A percentile compares a stretch with the other conserved stretches of the same genome.
phyloP scores from a whole-genome alignment of 2,113 vertebrate genomes.

The Cacatua alba region DNA sequence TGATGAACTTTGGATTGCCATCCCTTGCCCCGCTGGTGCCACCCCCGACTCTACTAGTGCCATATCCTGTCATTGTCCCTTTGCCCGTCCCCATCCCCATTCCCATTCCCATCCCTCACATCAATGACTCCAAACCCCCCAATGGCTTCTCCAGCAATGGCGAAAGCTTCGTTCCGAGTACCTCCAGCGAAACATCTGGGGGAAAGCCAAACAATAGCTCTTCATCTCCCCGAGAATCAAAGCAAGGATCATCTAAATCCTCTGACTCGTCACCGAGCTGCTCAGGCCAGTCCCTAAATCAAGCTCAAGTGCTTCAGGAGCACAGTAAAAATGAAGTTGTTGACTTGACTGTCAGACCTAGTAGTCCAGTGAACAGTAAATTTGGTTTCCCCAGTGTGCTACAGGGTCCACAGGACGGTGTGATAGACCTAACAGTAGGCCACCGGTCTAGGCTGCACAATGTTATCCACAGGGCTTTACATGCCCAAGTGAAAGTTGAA shows the following conservation, averaged over 20 bases:
- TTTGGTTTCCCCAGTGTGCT: constrained; percentile 78
- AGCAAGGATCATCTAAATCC: constrained; percentile 80
- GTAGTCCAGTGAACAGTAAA: constrained; percentile 79
- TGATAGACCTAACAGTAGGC: constrained; percentile 94
- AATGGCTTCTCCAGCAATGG: constrained; percentile 87
- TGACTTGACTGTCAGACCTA: constrained; percentile 89
- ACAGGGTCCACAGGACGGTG: constrained; percentile 85
- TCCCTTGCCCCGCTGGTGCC: constrained; percentile 95
- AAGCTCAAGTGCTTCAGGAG: constrained; percentile 79
- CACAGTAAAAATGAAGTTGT: constrained; percentile 81
- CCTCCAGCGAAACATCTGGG: constrained; percentile 82
- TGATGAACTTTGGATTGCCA: constrained; percentile 97
- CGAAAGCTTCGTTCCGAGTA: constrained; percentile 82
- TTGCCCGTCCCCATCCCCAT: constrained; percentile 96
- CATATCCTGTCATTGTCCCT: constrained; percentile 97
- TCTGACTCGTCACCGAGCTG: constrained; percentile 83
- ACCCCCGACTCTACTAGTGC: constrained; percentile 95
- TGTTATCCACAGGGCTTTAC: constrained; percentile 89
- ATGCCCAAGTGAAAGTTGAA: constrained; percentile 89
- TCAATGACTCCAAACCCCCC: constrained; percentile 85
- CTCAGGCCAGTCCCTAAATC: constrained; percentile 84
- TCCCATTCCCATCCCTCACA: constrained; percentile 92
- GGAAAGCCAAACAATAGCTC: constrained; percentile 79
- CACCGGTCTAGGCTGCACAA: constrained; percentile 90
- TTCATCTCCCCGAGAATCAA: constrained; percentile 83